phyloP scores from a whole-genome alignment of 1,140 invertebrate species.

The Papilio machaon region DNA sequence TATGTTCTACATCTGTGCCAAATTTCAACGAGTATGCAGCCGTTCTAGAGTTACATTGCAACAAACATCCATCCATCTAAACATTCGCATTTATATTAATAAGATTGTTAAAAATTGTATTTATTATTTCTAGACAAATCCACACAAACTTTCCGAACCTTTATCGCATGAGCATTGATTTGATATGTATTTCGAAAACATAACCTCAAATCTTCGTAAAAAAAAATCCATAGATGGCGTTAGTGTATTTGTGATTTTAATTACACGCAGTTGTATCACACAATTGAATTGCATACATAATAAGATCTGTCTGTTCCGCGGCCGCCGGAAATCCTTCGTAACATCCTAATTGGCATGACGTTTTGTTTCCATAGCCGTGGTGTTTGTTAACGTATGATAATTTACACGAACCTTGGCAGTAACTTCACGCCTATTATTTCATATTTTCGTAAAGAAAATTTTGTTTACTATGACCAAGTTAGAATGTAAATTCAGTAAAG shows the following conservation, averaged over 20 bases:
- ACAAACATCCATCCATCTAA: no score
- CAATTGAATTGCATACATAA: conserved; percentile 43
- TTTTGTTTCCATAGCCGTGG: conserved; percentile 28
- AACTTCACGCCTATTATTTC: conserved; percentile 18
- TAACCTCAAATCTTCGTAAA: neutral
- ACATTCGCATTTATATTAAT: no score
- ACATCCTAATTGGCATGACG: conserved; percentile 51
- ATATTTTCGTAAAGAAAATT: conserved; percentile 6
- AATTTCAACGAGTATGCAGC: no score
- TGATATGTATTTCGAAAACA: no score
- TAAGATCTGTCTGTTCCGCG: conserved; percentile 36
- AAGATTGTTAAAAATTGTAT: no score
- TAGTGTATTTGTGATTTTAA: neutral
- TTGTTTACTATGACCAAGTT: neutral
- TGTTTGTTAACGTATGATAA: conserved; percentile 25
- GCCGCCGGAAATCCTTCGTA: conserved; percentile 54
- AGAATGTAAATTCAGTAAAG: neutral
- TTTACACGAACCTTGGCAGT: conserved; percentile 21
- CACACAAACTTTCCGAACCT: neutral
- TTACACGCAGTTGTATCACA: conserved; percentile 41
- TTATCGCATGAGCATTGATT: neutral
- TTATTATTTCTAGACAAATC: no score
- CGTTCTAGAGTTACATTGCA: no score
- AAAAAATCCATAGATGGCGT: neutral
- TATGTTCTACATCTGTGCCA: no score